Conservation (phyloP, 2,888 invertebrate species). For the Eutolmus rufibarbis region DNA sequence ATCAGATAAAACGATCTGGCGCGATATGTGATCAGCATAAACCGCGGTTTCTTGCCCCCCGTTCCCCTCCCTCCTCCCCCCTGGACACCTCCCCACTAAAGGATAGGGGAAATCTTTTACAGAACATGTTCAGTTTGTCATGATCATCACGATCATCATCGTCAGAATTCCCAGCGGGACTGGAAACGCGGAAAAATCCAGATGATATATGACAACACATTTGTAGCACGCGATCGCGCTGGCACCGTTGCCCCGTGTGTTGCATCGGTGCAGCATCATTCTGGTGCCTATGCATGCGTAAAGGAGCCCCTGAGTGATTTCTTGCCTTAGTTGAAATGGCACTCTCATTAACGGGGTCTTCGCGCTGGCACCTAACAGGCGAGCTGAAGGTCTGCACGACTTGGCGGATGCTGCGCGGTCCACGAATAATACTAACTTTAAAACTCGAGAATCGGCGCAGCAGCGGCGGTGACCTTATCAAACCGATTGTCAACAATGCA, state of each 20-base stretch:
- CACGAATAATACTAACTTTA: neutral
- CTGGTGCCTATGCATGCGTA: slow-evolving; percentile 24
- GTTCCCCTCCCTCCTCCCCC: no score
- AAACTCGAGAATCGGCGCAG: neutral
- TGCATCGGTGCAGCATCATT: neutral
- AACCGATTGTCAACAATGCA: slow-evolving; percentile 34
- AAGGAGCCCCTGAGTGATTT: slow-evolving; percentile 18
- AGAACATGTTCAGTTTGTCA: slow-evolving; percentile 37
- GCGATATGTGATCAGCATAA: slow-evolving; percentile 36
- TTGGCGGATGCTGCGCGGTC: neutral
- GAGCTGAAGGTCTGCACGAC: neutral
- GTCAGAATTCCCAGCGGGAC: neutral
- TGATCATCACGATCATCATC: slow-evolving; percentile 37
- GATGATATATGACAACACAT: slow-evolving; percentile 25
- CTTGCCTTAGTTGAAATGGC: slow-evolving; percentile 6
- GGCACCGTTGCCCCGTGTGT: neutral
- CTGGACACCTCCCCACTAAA: neutral
- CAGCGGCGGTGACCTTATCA: slow-evolving; percentile 19
- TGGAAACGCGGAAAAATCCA: neutral
- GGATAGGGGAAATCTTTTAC: neutral
- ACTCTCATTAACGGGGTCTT: slow-evolving; percentile 18
- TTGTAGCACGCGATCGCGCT: slow-evolving; percentile 39
- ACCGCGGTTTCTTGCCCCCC: neutral
- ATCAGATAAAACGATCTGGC: slow-evolving; percentile 27
- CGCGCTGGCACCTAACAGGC: neutral